Evolutionary conservation across 2,888 invertebrate species (phyloP), one percentile per base, ranked within the genome.

Genomic region (Abrostola tripartita): DNA sequence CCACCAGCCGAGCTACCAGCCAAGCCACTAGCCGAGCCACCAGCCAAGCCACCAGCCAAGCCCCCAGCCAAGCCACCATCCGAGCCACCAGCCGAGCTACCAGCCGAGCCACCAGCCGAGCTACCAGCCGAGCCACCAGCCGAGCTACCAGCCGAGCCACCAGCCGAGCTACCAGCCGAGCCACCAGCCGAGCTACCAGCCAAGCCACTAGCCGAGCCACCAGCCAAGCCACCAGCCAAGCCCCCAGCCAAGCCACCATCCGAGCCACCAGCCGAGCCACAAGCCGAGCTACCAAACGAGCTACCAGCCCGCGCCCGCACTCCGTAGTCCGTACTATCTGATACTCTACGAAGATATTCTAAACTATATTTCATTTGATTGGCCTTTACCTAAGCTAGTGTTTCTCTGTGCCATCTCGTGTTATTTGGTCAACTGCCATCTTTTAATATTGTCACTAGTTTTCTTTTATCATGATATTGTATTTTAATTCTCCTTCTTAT

Each of bases 191-290:
- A 4, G 6, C 11, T 6, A 65, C 61, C 72, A 61, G 57, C 61
- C 36, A 52, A 57, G 9, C 24, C 24, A 24, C 42, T 14, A 11
- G 1, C 36, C 41, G 53, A 4, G 6, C 11, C 9, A 65, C 61
- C 72, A 61, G 57, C 61, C 36, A 52, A 57, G 9, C 24, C 24
- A 24, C 42, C 35, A 11, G 1, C 36, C 41, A 50, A 4, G 6
- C 11, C 9, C 11, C 61, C 72, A 61, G 57, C 61, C 36, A 52
- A 57, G 9, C 24, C 24, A 24, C 42, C 35, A 11, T 0, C 36
- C 41, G 53, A 4, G 6, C 11, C 9, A 65, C 61, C 72, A 61
- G 57, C 61, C 36, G 56, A 57, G 9, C 24, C 24, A 24, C 42
- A 14, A 11, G 1, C 36, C 41, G 53, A 4, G 6, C 11, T 6